Evolutionary conservation across 1,140 invertebrate genomes (phyloP).

Genomic region (Scylla paramamosain): DNA sequence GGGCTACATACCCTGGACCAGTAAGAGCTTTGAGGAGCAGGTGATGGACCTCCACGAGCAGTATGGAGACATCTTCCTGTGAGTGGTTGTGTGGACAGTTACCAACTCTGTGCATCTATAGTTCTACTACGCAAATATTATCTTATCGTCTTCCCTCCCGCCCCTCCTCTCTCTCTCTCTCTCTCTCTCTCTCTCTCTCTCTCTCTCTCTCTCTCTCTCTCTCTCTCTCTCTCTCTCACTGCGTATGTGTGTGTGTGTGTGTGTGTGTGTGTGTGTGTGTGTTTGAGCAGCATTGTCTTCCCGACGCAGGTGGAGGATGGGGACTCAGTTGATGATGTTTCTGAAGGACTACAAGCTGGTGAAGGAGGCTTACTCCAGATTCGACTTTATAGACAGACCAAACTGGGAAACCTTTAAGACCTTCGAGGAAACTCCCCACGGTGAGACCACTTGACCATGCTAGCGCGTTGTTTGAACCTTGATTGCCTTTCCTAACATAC

Average conservation of each 20-base stretch:
- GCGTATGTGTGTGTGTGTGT: too few relatives aligned
- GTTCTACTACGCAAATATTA: too few relatives aligned
- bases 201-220: background rate
- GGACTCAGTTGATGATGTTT: slow-evolving; percentile 43
- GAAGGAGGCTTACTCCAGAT: background rate
- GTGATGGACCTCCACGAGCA: slow-evolving; percentile 32
- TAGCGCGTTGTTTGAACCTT: too few relatives aligned
- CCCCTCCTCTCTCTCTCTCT: too few relatives aligned
- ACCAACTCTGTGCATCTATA: too few relatives aligned
- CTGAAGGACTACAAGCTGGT: slow-evolving; percentile 44
- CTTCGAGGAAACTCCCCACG: background rate
- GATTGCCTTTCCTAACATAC: too few relatives aligned
- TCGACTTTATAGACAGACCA: background rate
- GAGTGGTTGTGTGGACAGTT: background rate
- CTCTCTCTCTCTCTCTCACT: too few relatives aligned
- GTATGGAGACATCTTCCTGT: slow-evolving; percentile 57
- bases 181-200: background rate
- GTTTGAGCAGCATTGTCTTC: background rate
- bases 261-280: too few relatives aligned
- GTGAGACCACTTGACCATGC: background rate
- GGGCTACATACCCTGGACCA: slow-evolving; percentile 43
- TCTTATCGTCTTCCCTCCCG: too few relatives aligned
- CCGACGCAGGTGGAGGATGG: slow-evolving; percentile 55
- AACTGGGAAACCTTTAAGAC: slow-evolving; percentile 14
- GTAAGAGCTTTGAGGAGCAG: slow-evolving; percentile 2